phyloP scores from a whole-genome alignment of 2,888 invertebrate species.

The Euplexia lucipara region DNA sequence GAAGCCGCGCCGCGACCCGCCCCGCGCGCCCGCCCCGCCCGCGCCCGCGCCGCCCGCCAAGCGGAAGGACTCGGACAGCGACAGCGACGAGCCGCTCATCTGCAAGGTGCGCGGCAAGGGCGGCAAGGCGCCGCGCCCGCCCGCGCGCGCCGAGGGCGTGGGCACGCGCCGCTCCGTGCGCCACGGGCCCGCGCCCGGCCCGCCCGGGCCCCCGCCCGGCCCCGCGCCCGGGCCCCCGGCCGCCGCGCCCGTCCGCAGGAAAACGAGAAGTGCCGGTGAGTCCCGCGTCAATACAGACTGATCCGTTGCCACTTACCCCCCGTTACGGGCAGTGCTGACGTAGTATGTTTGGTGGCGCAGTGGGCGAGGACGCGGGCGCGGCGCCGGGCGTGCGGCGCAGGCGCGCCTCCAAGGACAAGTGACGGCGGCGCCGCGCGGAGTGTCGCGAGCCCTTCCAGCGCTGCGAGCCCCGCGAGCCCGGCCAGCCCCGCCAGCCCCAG shows the following conservation, averaged over 20 bases:
- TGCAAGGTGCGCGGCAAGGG: conserved; percentile 92
- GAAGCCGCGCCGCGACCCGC: conserved; percentile 82
- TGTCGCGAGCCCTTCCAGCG: conserved; percentile 36
- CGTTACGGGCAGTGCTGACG: conserved; percentile 34
- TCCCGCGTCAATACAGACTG: conserved; percentile 48
- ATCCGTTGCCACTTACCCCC: conserved; percentile 25
- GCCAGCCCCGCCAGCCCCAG: conserved; percentile 43
- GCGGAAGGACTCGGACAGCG: conserved; percentile 94
- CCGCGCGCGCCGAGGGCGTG: conserved; percentile 81
- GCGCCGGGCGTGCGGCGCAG: conserved; percentile 86
- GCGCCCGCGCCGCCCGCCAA: conserved; percentile 86
- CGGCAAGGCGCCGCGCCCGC: conserved; percentile 58
- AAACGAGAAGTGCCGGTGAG: conserved; percentile 94
- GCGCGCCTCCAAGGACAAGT: conserved; percentile 94
- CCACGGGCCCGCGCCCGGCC: conserved; percentile 80
- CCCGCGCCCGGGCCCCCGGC: conserved; percentile 73
- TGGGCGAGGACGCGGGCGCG: conserved; percentile 76
- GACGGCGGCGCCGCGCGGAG: conserved; percentile 90
- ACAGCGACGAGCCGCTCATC: conserved; percentile 95
- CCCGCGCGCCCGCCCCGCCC: conserved; percentile 86
- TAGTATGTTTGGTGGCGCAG: conserved; percentile 68
- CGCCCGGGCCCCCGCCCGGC: conserved; percentile 71
- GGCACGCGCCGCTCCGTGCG: conserved; percentile 91
- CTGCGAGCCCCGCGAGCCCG: conserved; percentile 36
- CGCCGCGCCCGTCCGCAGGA: conserved; percentile 86